Conservation (phyloP, 1,140 invertebrate species). For the Octopus bimaculoides region DNA sequence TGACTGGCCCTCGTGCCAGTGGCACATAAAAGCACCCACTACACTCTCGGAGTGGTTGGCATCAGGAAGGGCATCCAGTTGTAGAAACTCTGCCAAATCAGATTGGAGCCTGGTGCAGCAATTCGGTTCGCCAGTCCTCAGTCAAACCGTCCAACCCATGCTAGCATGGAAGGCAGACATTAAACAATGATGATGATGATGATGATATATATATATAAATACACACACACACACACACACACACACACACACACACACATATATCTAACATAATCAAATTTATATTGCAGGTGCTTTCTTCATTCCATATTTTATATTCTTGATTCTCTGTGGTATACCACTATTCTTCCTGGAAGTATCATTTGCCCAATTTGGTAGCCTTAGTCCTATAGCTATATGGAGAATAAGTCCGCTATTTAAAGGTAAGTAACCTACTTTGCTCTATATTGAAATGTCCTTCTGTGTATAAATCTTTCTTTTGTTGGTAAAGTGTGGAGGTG, state of each 20-base stretch:
- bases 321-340: conserved; percentile 68
- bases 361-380: conserved; percentile 68
- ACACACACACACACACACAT: not conserved
- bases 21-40: too few species aligned
- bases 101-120: not conserved
- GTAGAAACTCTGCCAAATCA: too few species aligned
- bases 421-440: conserved; percentile 30
- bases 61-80: too few species aligned
- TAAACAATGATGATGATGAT: not conserved
- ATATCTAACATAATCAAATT: not conserved
- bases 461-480: not conserved
- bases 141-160: not conserved
- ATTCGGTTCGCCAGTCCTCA: not conserved
- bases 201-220: not conserved
- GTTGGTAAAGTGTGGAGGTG: not conserved
- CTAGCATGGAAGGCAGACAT: not conserved
- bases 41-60: too few species aligned
- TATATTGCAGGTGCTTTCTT: conserved; percentile 67
- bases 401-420: conserved; percentile 49
- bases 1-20: too few species aligned
- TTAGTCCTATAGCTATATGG: conserved; percentile 48
- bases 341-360: conserved; percentile 74
- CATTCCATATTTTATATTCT: conserved; percentile 66
- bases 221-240: not conserved
- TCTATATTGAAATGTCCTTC: conserved; percentile 7